Evolutionary conservation across 2,888 invertebrate genomes (phyloP).

Genomic region (Mythimna lalbum): DNA sequence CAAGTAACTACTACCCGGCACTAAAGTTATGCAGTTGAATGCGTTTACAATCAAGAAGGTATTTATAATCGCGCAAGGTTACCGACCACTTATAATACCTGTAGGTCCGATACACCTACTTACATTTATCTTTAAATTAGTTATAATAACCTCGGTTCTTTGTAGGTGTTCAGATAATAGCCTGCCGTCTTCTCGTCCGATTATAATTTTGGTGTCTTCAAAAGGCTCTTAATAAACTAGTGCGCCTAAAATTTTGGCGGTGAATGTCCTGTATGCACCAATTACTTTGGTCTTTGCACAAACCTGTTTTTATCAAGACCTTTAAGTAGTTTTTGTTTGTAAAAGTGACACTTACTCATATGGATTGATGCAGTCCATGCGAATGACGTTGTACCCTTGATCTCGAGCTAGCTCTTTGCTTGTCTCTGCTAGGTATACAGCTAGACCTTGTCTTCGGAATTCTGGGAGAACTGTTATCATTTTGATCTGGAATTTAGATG

Average conservation of each 20-base stretch:
- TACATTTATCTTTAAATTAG: background rate
- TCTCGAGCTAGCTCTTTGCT: slow-evolving; percentile 77
- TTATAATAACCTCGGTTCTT: too few relatives aligned
- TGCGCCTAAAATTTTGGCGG: too few relatives aligned
- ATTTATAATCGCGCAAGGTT: slow-evolving; percentile 14
- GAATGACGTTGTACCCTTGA: slow-evolving; percentile 79
- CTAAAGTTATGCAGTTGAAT: background rate
- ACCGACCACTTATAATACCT: background rate
- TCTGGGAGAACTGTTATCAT: slow-evolving; percentile 84
- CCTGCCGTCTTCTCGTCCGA: too few relatives aligned
- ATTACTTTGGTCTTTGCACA: slow-evolving; percentile 3
- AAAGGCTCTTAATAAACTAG: too few relatives aligned
- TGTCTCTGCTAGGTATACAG: slow-evolving; percentile 77
- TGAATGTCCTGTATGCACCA: background rate
- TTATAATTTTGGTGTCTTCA: too few relatives aligned
- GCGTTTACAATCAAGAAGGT: background rate
- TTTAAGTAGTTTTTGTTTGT: background rate
- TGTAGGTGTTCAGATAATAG: too few relatives aligned
- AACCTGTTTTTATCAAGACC: slow-evolving; percentile 26
- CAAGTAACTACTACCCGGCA: too few relatives aligned
- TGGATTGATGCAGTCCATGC: slow-evolving; percentile 86
- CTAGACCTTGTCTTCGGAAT: slow-evolving; percentile 81
- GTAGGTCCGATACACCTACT: background rate
- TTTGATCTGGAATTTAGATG: slow-evolving; percentile 77
- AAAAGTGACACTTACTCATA: slow-evolving; percentile 77